These are phyloP conservation scores for Ennomos quercinarius DNA, from an alignment of 2,888 invertebrate species.

Conservation along the genomic window DNA sequence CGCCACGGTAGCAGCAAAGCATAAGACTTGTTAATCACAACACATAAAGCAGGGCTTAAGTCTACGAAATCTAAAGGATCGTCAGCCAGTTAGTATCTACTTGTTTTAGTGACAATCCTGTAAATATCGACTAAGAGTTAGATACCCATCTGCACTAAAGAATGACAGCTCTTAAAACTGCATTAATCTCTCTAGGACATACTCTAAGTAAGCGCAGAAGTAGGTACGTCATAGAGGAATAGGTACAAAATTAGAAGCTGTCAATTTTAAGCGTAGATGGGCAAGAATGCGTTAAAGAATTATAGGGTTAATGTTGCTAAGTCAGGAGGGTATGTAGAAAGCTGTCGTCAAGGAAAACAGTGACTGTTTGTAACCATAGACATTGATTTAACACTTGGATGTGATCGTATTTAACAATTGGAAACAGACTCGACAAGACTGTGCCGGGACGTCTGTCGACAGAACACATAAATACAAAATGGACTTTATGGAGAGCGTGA, in stretches of 20 bases:
- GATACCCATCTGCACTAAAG: not conserved
- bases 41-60: slow-evolving; percentile 67
- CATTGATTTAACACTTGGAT: slow-evolving; percentile 36
- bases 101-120: slow-evolving; percentile 55
- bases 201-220: too few species aligned
- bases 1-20: slow-evolving; percentile 81
- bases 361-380: slow-evolving; percentile 24
- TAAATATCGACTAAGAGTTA: slow-evolving; percentile 58
- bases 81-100: slow-evolving; percentile 46
- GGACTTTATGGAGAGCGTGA: slow-evolving; percentile 52
- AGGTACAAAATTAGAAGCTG: too few species aligned
- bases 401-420: slow-evolving; percentile 19
- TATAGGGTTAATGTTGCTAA: slow-evolving; percentile 37
- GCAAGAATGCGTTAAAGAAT: slow-evolving; percentile 48
- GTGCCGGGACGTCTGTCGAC: slow-evolving; percentile 27
- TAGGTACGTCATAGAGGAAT: too few species aligned
- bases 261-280: too few species aligned
- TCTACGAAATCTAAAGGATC: slow-evolving; percentile 58
- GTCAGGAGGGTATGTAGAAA: not conserved
- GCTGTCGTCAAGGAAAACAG: slow-evolving; percentile 5
- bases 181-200: too few species aligned
- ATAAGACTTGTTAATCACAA: slow-evolving; percentile 80
- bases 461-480: slow-evolving; percentile 51
- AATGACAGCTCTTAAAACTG: too few species aligned
- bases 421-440: slow-evolving; percentile 17